phyloP scores from a whole-genome alignment of 1,140 invertebrate genomes.

The Temnothorax nylanderi region DNA sequence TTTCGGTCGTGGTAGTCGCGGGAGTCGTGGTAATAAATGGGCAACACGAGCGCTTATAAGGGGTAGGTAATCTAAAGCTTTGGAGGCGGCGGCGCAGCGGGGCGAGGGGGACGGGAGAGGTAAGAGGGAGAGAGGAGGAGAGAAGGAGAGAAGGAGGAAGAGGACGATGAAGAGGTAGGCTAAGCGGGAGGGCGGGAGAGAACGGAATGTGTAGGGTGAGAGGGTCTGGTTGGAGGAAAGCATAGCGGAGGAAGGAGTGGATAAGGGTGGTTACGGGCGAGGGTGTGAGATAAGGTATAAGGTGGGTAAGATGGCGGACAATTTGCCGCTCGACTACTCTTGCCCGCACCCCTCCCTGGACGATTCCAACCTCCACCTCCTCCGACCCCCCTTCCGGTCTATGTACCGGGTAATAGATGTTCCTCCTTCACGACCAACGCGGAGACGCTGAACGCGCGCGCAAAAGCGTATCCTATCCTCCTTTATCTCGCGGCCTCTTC shows the following conservation, averaged over 20 bases:
- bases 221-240: slow-evolving; percentile 69
- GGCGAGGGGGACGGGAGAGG: slow-evolving; percentile 30
- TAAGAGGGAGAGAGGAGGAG: background rate
- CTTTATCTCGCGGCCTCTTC: slow-evolving; percentile 63
- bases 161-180: slow-evolving; percentile 48
- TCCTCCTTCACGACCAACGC: slow-evolving; percentile 80
- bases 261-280: slow-evolving; percentile 72
- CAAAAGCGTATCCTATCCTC: slow-evolving; percentile 68
- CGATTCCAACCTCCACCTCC: slow-evolving; percentile 70
- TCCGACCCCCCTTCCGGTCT: slow-evolving; percentile 75
- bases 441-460: slow-evolving; percentile 73
- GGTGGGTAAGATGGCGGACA: slow-evolving; percentile 86
- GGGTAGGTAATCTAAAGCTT: slow-evolving; percentile 85
- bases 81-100: slow-evolving; percentile 76
- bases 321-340: slow-evolving; percentile 86
- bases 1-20: slow-evolving; percentile 80
- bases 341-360: slow-evolving; percentile 82
- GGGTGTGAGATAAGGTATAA: slow-evolving; percentile 83
- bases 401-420: slow-evolving; percentile 85
- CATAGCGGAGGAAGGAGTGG: slow-evolving; percentile 60
- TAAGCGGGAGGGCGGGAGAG: background rate
- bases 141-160: background rate
- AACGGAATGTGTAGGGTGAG: slow-evolving; percentile 62
- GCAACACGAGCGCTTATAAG: slow-evolving; percentile 85
- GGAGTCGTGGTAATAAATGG: slow-evolving; percentile 84